phyloP scores from a whole-genome alignment of 2,113 vertebrate species.

The Megaceryle torquata region DNA sequence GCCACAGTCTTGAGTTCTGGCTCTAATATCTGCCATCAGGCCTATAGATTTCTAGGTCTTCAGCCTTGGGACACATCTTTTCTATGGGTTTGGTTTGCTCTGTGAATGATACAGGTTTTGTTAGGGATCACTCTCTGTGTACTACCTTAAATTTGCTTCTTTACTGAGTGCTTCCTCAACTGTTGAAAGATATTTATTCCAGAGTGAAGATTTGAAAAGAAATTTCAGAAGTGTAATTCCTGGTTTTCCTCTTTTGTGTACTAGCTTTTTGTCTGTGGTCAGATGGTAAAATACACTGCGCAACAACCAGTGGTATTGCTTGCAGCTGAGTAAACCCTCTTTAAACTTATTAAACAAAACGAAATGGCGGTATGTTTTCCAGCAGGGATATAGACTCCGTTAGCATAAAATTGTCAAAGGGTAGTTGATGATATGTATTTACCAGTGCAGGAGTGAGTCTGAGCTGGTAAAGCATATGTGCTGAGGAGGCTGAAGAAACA shows the following conservation, averaged over 20 bases:
- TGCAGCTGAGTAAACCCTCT: slow-evolving; percentile 12
- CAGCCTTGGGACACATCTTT: background rate
- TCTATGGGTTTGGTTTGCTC: background rate
- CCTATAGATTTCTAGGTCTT: background rate
- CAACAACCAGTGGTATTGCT: background rate
- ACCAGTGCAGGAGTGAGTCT: background rate
- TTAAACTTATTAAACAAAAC: background rate
- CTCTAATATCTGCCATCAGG: background rate
- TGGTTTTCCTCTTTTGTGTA: background rate
- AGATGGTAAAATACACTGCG: background rate
- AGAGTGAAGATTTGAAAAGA: background rate
- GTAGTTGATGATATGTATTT: slow-evolving; percentile 7
- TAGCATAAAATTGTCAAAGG: slow-evolving; percentile 50
- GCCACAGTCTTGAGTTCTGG: background rate
- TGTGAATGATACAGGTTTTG: background rate
- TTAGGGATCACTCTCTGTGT: background rate
- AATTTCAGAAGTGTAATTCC: background rate
- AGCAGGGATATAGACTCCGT: background rate
- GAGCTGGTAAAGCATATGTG: slow-evolving; percentile 59
- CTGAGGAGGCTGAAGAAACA: slow-evolving; percentile 56
- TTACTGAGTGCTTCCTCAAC: background rate
- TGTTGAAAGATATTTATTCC: background rate
- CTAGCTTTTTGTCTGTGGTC: background rate
- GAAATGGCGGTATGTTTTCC: background rate
- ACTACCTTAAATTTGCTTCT: background rate